These are phyloP conservation scores for Odontophorus gujanensis DNA, from an alignment of 2,113 vertebrate species.

Conservation along the genomic window DNA sequence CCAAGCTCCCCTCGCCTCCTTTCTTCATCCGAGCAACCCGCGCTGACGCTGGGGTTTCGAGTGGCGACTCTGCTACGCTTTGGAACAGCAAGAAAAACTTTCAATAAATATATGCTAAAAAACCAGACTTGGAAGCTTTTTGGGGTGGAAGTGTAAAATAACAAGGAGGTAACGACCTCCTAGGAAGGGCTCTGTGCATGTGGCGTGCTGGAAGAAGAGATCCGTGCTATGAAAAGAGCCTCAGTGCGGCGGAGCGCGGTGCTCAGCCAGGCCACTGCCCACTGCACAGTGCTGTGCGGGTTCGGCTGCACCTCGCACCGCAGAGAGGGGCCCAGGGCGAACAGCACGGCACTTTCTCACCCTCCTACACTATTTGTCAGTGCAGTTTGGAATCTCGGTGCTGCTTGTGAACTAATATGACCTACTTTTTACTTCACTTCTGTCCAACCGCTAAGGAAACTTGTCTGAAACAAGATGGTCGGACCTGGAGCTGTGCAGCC, in stretches of 20 bases:
- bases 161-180: neutral
- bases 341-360: conserved; percentile 70
- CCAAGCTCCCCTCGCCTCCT: conserved; percentile 71
- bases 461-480: neutral
- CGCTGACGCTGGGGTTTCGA: conserved; percentile 39
- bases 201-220: neutral
- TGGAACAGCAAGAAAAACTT: conserved; percentile 26
- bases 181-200: neutral
- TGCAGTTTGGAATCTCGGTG: conserved; percentile 79
- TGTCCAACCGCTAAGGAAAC: neutral
- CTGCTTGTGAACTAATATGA: conserved; percentile 77
- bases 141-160: conserved; percentile 12
- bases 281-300: neutral
- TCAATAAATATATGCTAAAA: conserved; percentile 38
- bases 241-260: neutral
- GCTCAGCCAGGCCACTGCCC: neutral
- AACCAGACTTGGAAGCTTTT: conserved; percentile 33
- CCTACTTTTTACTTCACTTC: conserved; percentile 72
- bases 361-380: conserved; percentile 80
- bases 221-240: neutral
- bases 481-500: neutral
- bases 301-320: neutral
- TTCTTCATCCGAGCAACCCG: conserved; percentile 34
- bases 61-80: conserved; percentile 50
- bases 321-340: conserved; percentile 66